These are phyloP conservation scores for Lepilemur ruficaudatus DNA, from an alignment of 2,797 vertebrate species.

Conservation along the genomic window DNA sequence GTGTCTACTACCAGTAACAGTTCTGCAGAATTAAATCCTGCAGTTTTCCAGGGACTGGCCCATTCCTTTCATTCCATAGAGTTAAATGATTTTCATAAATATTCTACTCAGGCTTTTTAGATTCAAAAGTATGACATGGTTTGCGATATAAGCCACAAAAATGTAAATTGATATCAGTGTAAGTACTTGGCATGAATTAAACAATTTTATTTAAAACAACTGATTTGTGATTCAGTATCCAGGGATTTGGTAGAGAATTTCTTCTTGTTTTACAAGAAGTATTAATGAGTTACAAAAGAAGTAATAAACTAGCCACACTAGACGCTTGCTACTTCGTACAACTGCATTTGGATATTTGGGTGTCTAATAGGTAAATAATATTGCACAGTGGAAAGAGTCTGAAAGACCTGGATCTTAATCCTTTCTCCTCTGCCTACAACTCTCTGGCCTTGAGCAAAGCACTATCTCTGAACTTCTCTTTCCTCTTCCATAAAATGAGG, in stretches of 20 bases:
- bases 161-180: neutral
- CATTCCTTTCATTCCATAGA: neutral
- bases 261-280: neutral
- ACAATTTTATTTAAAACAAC: constrained; percentile 43
- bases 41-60: neutral
- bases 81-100: constrained; percentile 18
- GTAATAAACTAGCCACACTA: neutral
- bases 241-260: neutral
- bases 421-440: neutral
- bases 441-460: neutral
- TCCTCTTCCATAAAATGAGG: neutral
- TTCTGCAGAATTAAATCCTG: neutral
- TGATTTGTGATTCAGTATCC: neutral
- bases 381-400: neutral
- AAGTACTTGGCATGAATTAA: neutral
- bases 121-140: neutral
- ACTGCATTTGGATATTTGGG: neutral
- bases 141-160: constrained; percentile 26
- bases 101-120: constrained; percentile 18
- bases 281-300: constrained; percentile 24
- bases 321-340: neutral
- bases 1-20: neutral
- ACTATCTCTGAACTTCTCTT: neutral
- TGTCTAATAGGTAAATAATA: neutral
- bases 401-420: neutral